These are phyloP conservation scores for Nansenia antarctica DNA, from an alignment of 2,113 vertebrate genomes.

Conservation along the genomic window DNA sequence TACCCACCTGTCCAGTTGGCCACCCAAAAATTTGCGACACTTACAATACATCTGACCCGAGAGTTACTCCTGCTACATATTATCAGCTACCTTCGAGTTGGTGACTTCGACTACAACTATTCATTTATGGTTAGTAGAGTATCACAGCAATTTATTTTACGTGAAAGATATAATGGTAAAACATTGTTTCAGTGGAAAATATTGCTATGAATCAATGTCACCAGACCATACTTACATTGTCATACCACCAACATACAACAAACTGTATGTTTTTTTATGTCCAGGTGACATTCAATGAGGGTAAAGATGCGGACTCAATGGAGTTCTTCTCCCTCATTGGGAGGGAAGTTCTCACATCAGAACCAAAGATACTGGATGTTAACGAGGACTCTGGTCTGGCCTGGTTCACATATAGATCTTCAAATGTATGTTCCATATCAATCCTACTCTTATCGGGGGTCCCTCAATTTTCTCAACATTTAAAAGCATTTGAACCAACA, in stretches of 20 bases:
- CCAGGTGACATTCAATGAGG: slow-evolving; percentile 28
- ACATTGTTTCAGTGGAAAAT: neutral
- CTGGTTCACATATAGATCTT: slow-evolving; percentile 47
- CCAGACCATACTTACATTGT: neutral
- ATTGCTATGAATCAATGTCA: neutral
- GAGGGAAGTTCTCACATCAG: slow-evolving; percentile 34
- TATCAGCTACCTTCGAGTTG: no score
- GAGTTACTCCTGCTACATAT: no score
- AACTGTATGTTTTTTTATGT: neutral
- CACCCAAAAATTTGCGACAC: no score
- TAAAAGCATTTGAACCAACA: neutral
- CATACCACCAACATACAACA: neutral
- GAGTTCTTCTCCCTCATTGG: slow-evolving; percentile 63
- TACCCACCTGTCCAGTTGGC: no score
- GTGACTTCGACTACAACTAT: no score
- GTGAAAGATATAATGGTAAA: neutral
- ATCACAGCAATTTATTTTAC: neutral
- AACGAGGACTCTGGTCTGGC: slow-evolving; percentile 11
- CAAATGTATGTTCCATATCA: slow-evolving; percentile 1
- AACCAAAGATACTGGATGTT: slow-evolving; percentile 33
- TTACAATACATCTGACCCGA: no score
- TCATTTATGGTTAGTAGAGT: neutral
- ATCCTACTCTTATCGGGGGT: neutral
- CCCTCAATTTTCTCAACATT: neutral
- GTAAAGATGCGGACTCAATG: neutral